Evolutionary conservation across 1,140 invertebrate species (phyloP).

Genomic region (Dendrolimus kikuchii): DNA sequence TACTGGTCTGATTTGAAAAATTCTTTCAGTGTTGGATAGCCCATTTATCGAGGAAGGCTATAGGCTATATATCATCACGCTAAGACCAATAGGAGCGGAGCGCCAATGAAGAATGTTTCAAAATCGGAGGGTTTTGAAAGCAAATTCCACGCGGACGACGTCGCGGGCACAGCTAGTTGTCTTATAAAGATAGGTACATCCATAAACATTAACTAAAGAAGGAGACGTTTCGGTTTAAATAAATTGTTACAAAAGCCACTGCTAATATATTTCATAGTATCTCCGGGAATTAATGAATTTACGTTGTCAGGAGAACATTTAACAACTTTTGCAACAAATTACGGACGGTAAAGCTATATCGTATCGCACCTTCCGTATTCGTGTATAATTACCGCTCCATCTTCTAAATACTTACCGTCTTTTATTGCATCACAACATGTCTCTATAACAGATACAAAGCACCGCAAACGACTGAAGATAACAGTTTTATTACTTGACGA

Average conservation of each 20-base stretch:
- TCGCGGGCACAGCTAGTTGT: no score
- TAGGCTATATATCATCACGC: no score
- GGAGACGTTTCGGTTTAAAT: conserved; percentile 21
- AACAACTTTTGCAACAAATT: conserved; percentile 66
- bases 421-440: conserved; percentile 21
- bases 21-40: no score
- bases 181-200: no score
- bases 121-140: no score
- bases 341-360: conserved; percentile 33
- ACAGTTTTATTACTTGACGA: conserved; percentile 57
- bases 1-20: no score
- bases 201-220: no score
- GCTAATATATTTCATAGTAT: conserved; percentile 25
- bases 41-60: no score
- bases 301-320: conserved; percentile 65
- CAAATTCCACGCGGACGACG: no score
- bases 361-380: conserved; percentile 51
- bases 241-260: conserved; percentile 29
- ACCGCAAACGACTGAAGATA: conserved; percentile 54
- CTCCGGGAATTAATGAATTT: conserved; percentile 57
- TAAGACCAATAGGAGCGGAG: no score
- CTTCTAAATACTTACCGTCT: conserved; percentile 27
- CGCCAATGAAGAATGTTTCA: no score
- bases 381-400: conserved; percentile 51
- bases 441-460: not conserved